These are phyloP conservation scores for Lamprologus speciosus DNA, from an alignment of 2,113 vertebrate genomes.

Conservation along the genomic window DNA sequence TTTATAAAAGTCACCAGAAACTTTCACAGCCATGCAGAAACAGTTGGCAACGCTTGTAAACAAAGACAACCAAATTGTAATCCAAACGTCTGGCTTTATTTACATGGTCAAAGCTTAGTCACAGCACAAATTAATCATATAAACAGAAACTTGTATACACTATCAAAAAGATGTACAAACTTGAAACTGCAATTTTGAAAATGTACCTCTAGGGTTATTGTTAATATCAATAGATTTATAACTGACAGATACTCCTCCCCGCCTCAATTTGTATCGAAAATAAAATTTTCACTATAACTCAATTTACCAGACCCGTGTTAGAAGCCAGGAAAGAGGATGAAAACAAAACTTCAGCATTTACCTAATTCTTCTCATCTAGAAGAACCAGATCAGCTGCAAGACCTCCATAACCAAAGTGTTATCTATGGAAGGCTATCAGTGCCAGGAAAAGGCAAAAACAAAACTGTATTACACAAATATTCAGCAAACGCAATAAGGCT, in stretches of 20 bases:
- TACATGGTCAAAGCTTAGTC: conserved; percentile 85
- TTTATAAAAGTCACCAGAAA: conserved; percentile 89
- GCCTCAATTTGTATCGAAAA: conserved; percentile 83
- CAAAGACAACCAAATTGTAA: conserved; percentile 78
- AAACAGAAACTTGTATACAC: conserved; percentile 90
- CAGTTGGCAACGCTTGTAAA: conserved; percentile 69
- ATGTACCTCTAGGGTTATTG: conserved; percentile 77
- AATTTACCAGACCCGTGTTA: conserved; percentile 89
- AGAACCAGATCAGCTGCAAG: not conserved
- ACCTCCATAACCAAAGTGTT: not conserved
- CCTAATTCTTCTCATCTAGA: not conserved
- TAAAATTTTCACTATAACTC: conserved; percentile 83
- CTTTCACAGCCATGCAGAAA: conserved; percentile 94
- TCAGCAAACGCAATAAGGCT: not conserved
- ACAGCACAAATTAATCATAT: conserved; percentile 87
- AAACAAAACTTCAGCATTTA: not conserved
- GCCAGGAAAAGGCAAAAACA: not conserved
- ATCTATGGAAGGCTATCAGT: not conserved
- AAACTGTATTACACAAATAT: not conserved
- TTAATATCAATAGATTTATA: conserved; percentile 68
- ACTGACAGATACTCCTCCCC: conserved; percentile 63
- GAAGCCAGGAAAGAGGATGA: conserved; percentile 71
- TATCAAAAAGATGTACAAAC: conserved; percentile 97
- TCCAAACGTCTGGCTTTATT: conserved; percentile 85
- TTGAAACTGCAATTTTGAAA: conserved; percentile 74